Conservation (phyloP, 2,113 vertebrate genomes). For the Cnemophilus loriae region DNA sequence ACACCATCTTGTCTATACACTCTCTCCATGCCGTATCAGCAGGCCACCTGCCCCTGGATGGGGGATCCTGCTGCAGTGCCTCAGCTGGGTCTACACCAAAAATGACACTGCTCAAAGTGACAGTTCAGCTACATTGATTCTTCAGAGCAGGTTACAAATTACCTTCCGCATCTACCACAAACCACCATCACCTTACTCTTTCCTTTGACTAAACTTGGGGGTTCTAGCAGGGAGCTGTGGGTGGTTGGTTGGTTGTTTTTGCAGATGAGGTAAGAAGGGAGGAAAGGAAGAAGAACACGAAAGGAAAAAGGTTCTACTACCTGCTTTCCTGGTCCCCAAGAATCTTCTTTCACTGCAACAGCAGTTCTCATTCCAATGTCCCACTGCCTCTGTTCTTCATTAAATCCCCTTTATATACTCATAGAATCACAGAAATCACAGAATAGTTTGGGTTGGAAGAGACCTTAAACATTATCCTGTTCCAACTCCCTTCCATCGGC, state of each 20-base stretch:
- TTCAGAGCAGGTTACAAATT: background rate
- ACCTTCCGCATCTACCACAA: background rate
- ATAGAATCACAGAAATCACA: background rate
- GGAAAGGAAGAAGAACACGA: background rate
- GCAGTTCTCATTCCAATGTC: background rate
- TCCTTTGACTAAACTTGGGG: background rate
- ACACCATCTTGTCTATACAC: background rate
- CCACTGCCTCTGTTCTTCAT: background rate
- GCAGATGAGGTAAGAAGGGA: background rate
- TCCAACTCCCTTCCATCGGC: background rate
- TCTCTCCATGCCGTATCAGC: fast-evolving
- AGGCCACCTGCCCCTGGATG: background rate
- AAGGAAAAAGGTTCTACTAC: background rate
- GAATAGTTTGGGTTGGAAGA: background rate
- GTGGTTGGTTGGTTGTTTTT: background rate
- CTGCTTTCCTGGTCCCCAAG: background rate
- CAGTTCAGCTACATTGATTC: background rate
- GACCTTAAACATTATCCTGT: background rate
- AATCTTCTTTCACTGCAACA: background rate
- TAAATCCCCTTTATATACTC: background rate
- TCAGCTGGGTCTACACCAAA: background rate
- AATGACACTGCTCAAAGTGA: background rate
- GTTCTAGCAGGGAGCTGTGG: fast-evolving
- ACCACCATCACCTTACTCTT: background rate
- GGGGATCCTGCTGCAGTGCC: background rate